Evolutionary conservation across 1,140 invertebrate species (phyloP), one percentile per base, ranked within the genome.

Genomic region (Planococcus citri): DNA sequence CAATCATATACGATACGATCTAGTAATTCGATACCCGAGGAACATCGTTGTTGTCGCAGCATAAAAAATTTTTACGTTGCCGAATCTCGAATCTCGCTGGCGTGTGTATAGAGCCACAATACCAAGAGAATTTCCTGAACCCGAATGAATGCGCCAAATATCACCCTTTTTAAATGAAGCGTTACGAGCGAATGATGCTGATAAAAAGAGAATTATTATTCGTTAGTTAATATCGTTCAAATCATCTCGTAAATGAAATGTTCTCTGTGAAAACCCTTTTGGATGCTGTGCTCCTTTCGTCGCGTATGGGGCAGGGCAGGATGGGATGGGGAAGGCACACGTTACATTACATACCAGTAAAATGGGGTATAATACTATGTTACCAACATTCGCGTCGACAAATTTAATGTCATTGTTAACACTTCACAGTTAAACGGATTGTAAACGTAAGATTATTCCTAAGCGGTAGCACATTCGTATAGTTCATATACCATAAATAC

Each of bases 331-430:
- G n/a, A n/a, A n/a, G n/a, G n/a, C n/a, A n/a, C n/a, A n/a, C n/a
- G n/a, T n/a, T n/a, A n/a, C n/a, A n/a, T n/a, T n/a, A n/a, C n/a
- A n/a, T n/a, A n/a, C n/a, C n/a, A n/a, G n/a, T n/a, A n/a, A n/a
- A n/a, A n/a, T n/a, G n/a, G n/a, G n/a, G n/a, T n/a, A n/a, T n/a
- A n/a, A n/a, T n/a, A n/a, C n/a, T n/a, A n/a, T n/a, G n/a, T n/a
- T n/a, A n/a, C n/a, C n/a, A 33, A 3, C 41, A 17, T 51, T 6
- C 41, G 17, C 6, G 41, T 51, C 41, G 41, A 51, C 41, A 51
- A 51, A 51, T 51, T 51, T 51, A 51, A 51, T 51, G 41, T 51
- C 41, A 51, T 51, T 51, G 41, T 51, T 51, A 51, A 51, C 41
- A 51, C 41, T 51, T 51, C 41, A 51, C 41, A 51, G 41, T 51